Evolutionary conservation across 2,797 vertebrate genomes (phyloP).

Genomic region (Spea hammondii): DNA sequence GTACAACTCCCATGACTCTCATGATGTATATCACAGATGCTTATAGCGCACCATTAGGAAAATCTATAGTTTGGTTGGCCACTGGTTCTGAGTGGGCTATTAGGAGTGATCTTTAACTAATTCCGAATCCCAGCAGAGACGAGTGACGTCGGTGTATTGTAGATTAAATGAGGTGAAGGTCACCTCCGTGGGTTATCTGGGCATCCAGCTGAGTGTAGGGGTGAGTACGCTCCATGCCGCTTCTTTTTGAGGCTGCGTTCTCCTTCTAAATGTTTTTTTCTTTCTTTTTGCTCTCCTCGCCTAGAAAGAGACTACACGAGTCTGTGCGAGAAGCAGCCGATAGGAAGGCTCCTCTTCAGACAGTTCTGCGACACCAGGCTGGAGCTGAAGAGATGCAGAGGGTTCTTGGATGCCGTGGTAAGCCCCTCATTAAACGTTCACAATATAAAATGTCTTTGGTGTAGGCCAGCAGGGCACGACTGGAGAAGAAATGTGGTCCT

Average conservation of each 20-base stretch:
- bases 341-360: constrained; percentile 88
- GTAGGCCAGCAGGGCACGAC: neutral
- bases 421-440: constrained; percentile 49
- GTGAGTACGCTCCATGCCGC: neutral
- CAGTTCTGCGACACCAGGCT: constrained; percentile 85
- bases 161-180: constrained; percentile 17
- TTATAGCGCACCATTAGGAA: no score
- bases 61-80: no score
- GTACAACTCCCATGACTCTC: no score
- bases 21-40: no score
- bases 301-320: constrained; percentile 85
- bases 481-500: neutral
- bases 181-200: constrained; percentile 1
- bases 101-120: constrained; percentile 1
- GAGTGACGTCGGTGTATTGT: neutral
- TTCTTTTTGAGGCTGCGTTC: no score
- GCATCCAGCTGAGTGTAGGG: neutral
- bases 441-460: no score
- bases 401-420: constrained; percentile 88
- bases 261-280: constrained; percentile 4
- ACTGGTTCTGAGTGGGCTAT: no score
- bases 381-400: constrained; percentile 80
- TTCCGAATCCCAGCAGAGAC: neutral
- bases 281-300: constrained; percentile 39
- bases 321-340: constrained; percentile 88